Evolutionary conservation across 2,888 invertebrate species (phyloP), one percentile per base, ranked within the genome.

Genomic region (Chesias legatella): DNA sequence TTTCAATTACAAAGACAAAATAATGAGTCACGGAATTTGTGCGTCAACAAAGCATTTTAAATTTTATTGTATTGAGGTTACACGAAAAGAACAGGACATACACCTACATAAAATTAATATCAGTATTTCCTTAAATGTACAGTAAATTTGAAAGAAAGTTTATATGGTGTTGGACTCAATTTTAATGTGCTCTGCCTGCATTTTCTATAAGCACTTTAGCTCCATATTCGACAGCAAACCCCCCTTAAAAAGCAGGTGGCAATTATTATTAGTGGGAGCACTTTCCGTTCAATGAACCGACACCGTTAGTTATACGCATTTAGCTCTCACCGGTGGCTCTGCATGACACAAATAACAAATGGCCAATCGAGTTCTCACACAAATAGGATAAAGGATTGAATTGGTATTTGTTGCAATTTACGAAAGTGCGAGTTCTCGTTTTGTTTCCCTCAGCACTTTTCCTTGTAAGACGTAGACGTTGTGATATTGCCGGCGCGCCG

Each of bases 311-410:
- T 80, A 78, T 73, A 83, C 81, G 79, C 79, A 79, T 80, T 78
- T 75, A 79, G 79, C 61, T 82, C 78, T 80, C 75, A 73, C 76
- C 69, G 58, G 59, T 51, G 63, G 63, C 64, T 70, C 68, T 72
- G 77, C 82, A 80, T 81, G 85, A 77, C 84, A 82, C 73, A 71
- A 85, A 84, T 85, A 82, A 79, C 73, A 84, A 84, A 80, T 73
- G 68, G 65, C 67, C 69, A 71, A 74, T 74, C 71, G 67, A 65
- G 67, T 63, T 56, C 60, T 66, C 52, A 51, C 51, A 55, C 51
- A 66, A 63, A 66, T 63, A 63, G 69, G 62, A 58, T 60, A 50
- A 52, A 42, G 45, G 61, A 50, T 50, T 50, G 40, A 37, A 17
- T 24, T 30, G n/a, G 24, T 31, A 35, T 46, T 41, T 30, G 33